Conservation (phyloP, 2,888 invertebrate genomes). For the Stratiomys singularior region DNA sequence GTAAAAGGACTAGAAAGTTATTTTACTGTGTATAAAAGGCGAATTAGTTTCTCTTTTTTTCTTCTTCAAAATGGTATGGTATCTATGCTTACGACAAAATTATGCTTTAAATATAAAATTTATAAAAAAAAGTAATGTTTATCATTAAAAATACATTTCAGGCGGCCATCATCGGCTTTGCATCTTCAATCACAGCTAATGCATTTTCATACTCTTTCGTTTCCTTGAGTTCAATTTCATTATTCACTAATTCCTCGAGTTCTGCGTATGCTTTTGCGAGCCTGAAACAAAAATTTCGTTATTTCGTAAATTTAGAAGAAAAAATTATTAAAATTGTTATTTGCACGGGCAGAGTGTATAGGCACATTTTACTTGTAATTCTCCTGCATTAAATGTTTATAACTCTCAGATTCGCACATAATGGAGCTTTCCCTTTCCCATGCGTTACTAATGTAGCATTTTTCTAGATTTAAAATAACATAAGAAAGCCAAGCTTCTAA, state of each 20-base stretch:
- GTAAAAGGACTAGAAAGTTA: background rate
- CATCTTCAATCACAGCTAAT: constrained; percentile 73
- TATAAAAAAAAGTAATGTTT: background rate
- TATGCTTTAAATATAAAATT: background rate
- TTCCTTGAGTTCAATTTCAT: constrained; percentile 81
- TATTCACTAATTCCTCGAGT: constrained; percentile 76
- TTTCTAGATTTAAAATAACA: too few species aligned
- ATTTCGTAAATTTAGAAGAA: background rate
- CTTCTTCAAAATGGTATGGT: background rate
- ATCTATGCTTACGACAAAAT: background rate
- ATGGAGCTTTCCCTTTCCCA: too few species aligned
- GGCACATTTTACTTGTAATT: too few species aligned
- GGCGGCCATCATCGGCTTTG: constrained; percentile 66
- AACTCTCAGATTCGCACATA: too few species aligned
- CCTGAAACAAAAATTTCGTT: constrained; percentile 62
- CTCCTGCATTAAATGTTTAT: too few species aligned
- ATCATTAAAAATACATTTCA: background rate
- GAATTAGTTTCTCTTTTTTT: background rate
- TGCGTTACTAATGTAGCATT: too few species aligned
- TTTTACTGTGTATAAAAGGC: background rate
- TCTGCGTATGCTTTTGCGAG: constrained; percentile 80
- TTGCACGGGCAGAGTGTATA: too few species aligned
- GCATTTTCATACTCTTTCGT: constrained; percentile 78
- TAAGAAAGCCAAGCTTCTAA: too few species aligned
- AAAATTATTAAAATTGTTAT: too few species aligned